phyloP scores from a whole-genome alignment of 2,113 vertebrate genomes.

The Bufo bufo region DNA sequence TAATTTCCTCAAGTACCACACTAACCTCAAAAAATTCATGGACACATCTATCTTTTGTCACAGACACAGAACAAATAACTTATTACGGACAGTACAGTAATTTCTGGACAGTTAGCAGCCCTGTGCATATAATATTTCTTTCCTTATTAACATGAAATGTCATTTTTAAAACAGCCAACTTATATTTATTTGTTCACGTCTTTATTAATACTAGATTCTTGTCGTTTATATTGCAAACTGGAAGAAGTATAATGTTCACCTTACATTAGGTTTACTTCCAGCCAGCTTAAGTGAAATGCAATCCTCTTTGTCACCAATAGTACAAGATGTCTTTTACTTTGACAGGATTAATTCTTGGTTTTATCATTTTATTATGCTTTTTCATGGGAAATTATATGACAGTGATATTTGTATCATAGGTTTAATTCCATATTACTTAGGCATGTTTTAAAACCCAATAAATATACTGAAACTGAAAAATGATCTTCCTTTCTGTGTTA shows the following conservation, averaged over 20 bases:
- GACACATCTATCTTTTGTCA: too few relatives aligned
- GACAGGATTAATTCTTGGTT: background rate
- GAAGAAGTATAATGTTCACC: background rate
- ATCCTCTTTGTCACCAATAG: background rate
- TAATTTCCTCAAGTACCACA: too few relatives aligned
- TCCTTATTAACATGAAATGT: background rate
- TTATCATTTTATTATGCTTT: background rate
- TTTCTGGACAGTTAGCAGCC: too few relatives aligned
- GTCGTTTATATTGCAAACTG: background rate
- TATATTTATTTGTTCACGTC: background rate
- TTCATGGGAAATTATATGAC: background rate
- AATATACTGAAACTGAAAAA: too few relatives aligned
- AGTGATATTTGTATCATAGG: background rate
- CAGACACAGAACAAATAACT: too few relatives aligned
- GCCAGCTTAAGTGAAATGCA: slow-evolving; percentile 27
- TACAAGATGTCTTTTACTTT: slow-evolving; percentile 8
- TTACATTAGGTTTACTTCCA: background rate
- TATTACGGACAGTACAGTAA: too few relatives aligned
- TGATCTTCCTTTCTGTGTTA: too few relatives aligned
- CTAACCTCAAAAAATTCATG: too few relatives aligned
- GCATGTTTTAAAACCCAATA: too few relatives aligned
- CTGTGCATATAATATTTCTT: background rate
- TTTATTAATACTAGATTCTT: background rate
- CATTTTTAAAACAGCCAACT: background rate
- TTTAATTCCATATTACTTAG: background rate